Conservation (phyloP, 2,888 invertebrate species). For the Apotomis betuletana region DNA sequence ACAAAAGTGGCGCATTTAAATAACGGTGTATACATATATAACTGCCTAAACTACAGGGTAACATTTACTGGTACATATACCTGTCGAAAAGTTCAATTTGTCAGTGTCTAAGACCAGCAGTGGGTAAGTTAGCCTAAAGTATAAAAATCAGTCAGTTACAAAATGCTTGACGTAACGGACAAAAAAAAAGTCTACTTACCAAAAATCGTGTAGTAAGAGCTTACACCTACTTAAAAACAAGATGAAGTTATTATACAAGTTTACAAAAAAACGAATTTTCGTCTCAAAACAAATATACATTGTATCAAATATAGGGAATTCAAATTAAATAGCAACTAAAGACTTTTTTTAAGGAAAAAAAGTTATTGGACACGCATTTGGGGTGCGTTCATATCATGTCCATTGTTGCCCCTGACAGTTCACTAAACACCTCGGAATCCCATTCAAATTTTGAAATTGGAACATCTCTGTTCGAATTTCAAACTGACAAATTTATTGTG, state of each 20-base stretch:
- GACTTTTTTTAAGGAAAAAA: conserved; percentile 52
- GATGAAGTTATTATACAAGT: background rate
- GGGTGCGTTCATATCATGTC: conserved; percentile 55
- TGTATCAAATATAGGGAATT: conserved; percentile 31
- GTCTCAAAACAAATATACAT: conserved; percentile 26
- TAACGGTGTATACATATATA: no score
- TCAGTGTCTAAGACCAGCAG: no score
- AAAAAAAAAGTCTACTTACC: no score
- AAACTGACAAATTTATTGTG: conserved; percentile 42
- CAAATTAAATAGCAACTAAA: conserved; percentile 41
- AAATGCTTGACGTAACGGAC: no score
- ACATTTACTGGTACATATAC: no score
- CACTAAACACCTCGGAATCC: conserved; percentile 61
- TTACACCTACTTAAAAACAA: background rate
- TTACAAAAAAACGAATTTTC: conserved; percentile 1
- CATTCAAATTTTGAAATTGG: conserved; percentile 61
- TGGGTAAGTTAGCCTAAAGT: no score
- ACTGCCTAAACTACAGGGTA: no score
- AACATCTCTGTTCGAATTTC: conserved; percentile 64
- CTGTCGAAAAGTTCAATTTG: no score
- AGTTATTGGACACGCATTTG: conserved; percentile 68
- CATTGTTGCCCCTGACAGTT: conserved; percentile 71
- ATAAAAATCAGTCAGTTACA: no score
- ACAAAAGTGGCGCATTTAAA: no score
- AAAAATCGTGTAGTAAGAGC: no score